These are phyloP conservation scores for Pseudachorutes palmiensis DNA, from an alignment of 1,140 invertebrate genomes.

Conservation along the genomic window DNA sequence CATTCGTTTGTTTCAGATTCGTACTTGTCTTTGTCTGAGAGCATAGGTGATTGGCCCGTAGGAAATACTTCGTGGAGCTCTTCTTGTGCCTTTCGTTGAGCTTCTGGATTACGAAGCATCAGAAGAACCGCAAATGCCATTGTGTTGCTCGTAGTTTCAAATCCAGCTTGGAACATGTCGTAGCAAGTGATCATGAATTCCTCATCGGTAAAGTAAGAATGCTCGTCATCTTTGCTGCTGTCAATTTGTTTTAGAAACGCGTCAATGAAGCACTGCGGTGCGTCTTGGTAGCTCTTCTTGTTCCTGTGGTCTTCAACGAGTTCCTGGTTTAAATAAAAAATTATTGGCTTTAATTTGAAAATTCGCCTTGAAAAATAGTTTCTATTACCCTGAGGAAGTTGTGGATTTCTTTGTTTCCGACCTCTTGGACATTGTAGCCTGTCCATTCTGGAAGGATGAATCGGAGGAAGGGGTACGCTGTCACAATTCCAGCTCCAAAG, in stretches of 20 bases:
- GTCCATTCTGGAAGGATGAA: conserved; percentile 63
- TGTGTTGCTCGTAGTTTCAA: conserved; percentile 69
- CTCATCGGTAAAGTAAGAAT: not conserved
- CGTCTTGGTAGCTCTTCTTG: not conserved
- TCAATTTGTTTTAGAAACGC: conserved; percentile 53
- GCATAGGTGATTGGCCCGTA: not conserved
- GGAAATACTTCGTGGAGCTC: conserved; percentile 58
- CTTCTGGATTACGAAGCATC: conserved; percentile 63
- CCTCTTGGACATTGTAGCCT: conserved; percentile 52
- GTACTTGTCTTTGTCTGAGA: conserved; percentile 3
- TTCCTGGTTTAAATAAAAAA: conserved; percentile 13
- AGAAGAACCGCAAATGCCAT: conserved; percentile 70
- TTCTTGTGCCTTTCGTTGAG: conserved; percentile 66
- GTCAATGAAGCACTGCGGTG: conserved; percentile 72
- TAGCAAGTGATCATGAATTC: conserved; percentile 6
- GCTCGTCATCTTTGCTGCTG: not conserved
- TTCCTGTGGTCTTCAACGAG: conserved; percentile 22
- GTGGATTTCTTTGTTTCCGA: conserved; percentile 12
- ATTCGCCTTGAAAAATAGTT: not conserved
- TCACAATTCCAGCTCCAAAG: conserved; percentile 29
- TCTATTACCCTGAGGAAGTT: conserved; percentile 19
- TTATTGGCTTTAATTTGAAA: not conserved
- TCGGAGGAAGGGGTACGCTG: conserved; percentile 53
- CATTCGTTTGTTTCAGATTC: conserved; percentile 3
- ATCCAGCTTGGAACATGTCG: conserved; percentile 55